Evolutionary conservation across 2,797 vertebrate species (phyloP), one percentile per base, ranked within the genome.

Genomic region (Pempheris klunzingeri): DNA sequence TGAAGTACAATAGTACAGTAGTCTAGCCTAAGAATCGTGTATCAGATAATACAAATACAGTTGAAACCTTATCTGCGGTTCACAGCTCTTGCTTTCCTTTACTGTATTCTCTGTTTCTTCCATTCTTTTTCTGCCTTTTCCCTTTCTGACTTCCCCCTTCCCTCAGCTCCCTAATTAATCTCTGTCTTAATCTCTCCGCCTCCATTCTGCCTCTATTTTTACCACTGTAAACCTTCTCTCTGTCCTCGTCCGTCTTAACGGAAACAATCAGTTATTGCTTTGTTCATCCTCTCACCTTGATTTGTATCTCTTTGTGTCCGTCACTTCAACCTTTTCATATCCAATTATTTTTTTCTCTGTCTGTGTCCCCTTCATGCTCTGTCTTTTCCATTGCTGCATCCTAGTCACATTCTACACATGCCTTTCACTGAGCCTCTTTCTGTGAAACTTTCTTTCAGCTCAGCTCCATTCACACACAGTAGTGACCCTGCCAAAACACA

Each of bases 401-500:
- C 80, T 80, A 43, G 88, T 90, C 81, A 85, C 92, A 94, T 95
- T 94, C 92, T 94, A 82, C 89, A 84, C 93, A 94, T 94, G 93
- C 93, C 91, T 95, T 90, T 88, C 87, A 71, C 89, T 88, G 89
- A 93, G 88, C 86, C 92, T 84, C 92, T 92, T 91, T 92, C 90
- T 90, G 80, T 66, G 80, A 87, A 93, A 91, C 92, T 92, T 93
- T 80, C 92, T 95, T 95, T 94, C 90, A 94, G 89, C 85, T 71
- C 76, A 28, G 79, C 82, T 92, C 83, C 90, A 90, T 94, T 94
- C 91, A 93, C 91, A 74, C 90, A 90, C 84, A 82, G 85, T 71
- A 77, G 87, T 88, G 82, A 88, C 81, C 87, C 83, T 94, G 95
- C 95, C 94, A 95, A 95, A 94, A 88, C 92, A 90, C 91, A 89